Percentiles rank a stretch among this genome's conserved stretches.
Evolutionary conservation across 1,140 invertebrate genomes (phyloP).

Genomic region (Oryctes rhinoceros): DNA sequence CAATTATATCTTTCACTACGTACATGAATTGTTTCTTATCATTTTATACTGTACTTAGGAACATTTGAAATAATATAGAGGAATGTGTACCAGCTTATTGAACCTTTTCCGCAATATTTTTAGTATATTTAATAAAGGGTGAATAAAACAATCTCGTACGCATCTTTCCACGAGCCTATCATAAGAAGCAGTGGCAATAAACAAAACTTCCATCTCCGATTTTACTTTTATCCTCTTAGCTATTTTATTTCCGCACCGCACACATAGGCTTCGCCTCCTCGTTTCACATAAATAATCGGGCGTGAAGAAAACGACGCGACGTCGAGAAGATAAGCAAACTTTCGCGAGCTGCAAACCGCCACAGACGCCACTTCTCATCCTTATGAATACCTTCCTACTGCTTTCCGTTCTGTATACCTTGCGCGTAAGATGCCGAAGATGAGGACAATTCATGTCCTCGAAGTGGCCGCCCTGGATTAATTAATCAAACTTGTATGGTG

Average conservation of each 20-base stretch:
- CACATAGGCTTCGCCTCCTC: not conserved
- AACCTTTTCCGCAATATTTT: not conserved
- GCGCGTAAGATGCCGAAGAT: too few relatives aligned
- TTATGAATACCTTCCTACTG: not conserved
- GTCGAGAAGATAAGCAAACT: slow-evolving; percentile 1
- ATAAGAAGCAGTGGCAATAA: slow-evolving; percentile 8
- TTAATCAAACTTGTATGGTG: too few relatives aligned
- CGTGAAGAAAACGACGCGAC: not conserved
- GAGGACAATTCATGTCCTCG: too few relatives aligned
- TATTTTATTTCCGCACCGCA: slow-evolving; percentile 1
- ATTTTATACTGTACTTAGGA: too few relatives aligned
- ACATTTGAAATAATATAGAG: too few relatives aligned
- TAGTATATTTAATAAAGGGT: not conserved
- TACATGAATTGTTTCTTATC: too few relatives aligned
- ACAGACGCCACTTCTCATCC: not conserved
- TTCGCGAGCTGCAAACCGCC: not conserved
- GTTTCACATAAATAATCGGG: not conserved
- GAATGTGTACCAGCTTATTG: too few relatives aligned
- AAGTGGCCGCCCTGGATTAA: too few relatives aligned
- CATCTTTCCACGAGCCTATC: not conserved
- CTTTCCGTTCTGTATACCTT: too few relatives aligned
- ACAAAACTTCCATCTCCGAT: slow-evolving; percentile 10
- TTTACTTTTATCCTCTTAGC: not conserved
- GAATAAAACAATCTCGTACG: not conserved
- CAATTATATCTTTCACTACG: too few relatives aligned